Evolutionary conservation across 2,113 vertebrate genomes (phyloP).

Genomic region (Erpornis zantholeuca): DNA sequence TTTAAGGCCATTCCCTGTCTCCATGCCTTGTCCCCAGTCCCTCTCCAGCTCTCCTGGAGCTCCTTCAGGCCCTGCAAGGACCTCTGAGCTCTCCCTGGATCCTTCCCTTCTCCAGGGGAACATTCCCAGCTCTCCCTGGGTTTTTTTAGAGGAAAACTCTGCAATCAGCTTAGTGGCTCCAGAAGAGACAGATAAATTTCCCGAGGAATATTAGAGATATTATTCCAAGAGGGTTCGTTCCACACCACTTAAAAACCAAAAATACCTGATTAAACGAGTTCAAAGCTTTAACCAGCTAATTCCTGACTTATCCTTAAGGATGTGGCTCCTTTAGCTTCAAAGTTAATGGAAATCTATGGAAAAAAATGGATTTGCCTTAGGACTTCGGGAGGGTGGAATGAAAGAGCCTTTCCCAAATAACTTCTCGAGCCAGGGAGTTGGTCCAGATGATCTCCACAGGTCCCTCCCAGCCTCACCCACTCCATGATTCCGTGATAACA

Average conservation of each 20-base stretch:
- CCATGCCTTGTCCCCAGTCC: background rate
- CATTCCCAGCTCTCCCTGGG: background rate
- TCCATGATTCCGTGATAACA: rapidly evolving
- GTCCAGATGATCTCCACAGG: background rate
- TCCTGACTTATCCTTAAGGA: background rate
- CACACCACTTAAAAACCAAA: rapidly evolving
- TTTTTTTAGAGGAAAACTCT: background rate
- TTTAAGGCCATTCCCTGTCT: background rate
- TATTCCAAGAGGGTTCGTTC: background rate
- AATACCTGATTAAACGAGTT: background rate
- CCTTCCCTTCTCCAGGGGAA: background rate
- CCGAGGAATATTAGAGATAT: background rate
- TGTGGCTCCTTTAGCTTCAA: too few relatives aligned
- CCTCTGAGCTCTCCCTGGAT: background rate
- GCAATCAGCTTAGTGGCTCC: rapidly evolving
- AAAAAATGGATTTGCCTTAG: background rate
- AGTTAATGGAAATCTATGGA: background rate
- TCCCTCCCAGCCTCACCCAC: background rate
- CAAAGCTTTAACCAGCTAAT: background rate
- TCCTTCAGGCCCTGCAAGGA: rapidly evolving
- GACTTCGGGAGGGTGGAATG: background rate
- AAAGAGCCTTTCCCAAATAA: background rate
- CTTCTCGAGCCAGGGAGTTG: background rate
- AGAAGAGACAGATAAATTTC: background rate
- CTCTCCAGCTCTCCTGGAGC: background rate